Evolutionary conservation across 2,888 invertebrate species (phyloP).

Genomic region (Sinodicranocentrus sp.): DNA sequence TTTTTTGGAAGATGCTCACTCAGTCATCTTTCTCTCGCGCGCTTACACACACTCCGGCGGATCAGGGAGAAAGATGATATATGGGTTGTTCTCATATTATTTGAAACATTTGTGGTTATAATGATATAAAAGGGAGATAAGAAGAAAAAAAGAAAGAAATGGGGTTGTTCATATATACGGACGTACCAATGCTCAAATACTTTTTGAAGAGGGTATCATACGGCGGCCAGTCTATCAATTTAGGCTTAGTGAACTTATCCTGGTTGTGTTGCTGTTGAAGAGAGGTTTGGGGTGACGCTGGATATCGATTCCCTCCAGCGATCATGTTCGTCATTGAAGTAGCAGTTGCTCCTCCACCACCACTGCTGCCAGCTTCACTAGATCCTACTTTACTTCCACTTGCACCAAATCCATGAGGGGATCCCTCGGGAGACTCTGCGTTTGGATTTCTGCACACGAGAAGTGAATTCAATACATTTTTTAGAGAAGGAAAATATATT

Average conservation of each 20-base stretch:
- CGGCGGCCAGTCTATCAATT: slow-evolving; percentile 93
- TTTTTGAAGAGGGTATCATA: slow-evolving; percentile 96
- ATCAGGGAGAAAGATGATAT: not conserved
- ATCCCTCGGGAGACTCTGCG: slow-evolving; percentile 79
- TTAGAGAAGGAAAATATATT: slow-evolving; percentile 9
- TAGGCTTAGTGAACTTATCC: slow-evolving; percentile 81
- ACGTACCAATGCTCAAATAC: slow-evolving; percentile 91
- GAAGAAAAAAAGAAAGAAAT: slow-evolving; percentile 13
- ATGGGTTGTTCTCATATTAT: not conserved
- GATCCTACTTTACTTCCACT: slow-evolving; percentile 78
- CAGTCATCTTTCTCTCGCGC: too few species aligned
- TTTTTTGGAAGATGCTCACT: too few species aligned
- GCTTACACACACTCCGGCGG: too few species aligned
- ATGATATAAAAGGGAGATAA: too few species aligned
- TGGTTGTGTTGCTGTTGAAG: slow-evolving; percentile 41
- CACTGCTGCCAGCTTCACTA: slow-evolving; percentile 79
- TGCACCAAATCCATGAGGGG: slow-evolving; percentile 79
- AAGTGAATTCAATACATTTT: slow-evolving; percentile 68
- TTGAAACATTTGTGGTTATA: not conserved
- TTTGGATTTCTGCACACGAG: slow-evolving; percentile 90
- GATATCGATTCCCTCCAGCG: slow-evolving; percentile 72
- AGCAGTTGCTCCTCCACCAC: slow-evolving; percentile 80
- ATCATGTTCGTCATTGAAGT: slow-evolving; percentile 77
- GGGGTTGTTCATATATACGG: not conserved
- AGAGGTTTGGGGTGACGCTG: slow-evolving; percentile 37